These are phyloP conservation scores for Pachydiplax longipennis DNA, from an alignment of 2,888 invertebrate species.

Conservation along the genomic window DNA sequence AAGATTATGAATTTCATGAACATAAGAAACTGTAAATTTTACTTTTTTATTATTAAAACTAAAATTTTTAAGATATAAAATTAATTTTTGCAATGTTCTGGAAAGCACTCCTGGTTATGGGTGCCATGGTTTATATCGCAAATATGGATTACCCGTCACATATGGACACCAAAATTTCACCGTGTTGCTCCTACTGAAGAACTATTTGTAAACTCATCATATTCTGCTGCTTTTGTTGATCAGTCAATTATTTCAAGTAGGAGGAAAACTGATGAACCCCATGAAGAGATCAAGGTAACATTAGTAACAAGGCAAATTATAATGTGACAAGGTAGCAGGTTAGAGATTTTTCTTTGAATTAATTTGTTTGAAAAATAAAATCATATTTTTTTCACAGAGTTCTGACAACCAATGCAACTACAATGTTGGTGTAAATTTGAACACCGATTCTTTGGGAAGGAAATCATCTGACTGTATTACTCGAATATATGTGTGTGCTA, in stretches of 20 bases:
- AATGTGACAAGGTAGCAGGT: neutral
- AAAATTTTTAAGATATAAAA: too few relatives aligned
- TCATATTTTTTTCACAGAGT: neutral
- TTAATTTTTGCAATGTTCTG: conserved; percentile 46
- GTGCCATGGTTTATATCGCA: conserved; percentile 91
- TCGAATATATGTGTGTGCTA: conserved; percentile 94
- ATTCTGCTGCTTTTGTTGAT: conserved; percentile 88
- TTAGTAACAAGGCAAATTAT: neutral
- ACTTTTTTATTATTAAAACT: too few relatives aligned
- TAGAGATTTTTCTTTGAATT: neutral
- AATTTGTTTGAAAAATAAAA: neutral
- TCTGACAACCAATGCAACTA: neutral
- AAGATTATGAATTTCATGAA: neutral
- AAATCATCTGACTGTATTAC: conserved; percentile 85
- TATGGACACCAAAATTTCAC: conserved; percentile 98
- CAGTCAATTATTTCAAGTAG: conserved; percentile 96
- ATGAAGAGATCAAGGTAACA: conserved; percentile 84
- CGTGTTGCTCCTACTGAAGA: conserved; percentile 96
- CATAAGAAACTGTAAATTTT: neutral
- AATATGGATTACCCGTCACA: conserved; percentile 95
- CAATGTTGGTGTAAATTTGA: too few relatives aligned
- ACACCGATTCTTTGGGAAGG: neutral
- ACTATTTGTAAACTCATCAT: conserved; percentile 93
- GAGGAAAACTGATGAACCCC: conserved; percentile 87
- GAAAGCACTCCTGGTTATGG: conserved; percentile 89